Percentiles rank a stretch among this genome's conserved stretches.
These are phyloP conservation scores for Saccopteryx leptura DNA, from an alignment of 2,113 vertebrate species.

Conservation along the genomic window DNA sequence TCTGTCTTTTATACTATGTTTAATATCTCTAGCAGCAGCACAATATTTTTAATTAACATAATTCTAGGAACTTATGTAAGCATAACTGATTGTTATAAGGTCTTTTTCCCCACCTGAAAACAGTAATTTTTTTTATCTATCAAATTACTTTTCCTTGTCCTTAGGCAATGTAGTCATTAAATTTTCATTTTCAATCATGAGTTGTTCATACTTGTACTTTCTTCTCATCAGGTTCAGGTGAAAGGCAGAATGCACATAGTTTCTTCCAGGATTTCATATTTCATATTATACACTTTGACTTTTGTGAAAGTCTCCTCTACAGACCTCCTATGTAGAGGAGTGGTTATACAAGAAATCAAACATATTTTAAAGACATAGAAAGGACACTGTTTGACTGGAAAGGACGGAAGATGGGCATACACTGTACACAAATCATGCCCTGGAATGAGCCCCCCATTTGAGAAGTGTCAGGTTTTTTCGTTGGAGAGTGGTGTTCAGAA, in stretches of 20 bases:
- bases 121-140: slow-evolving; percentile 66
- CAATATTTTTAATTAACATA: slow-evolving; percentile 33
- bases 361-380: background rate
- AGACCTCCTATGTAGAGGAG: background rate
- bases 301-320: slow-evolving; percentile 36
- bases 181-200: slow-evolving; percentile 63
- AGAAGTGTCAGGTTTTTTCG: background rate
- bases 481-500: background rate
- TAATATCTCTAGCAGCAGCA: slow-evolving; percentile 23
- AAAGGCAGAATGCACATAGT: background rate
- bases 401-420: background rate
- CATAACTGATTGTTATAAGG: slow-evolving; percentile 58
- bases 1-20: slow-evolving; percentile 30
- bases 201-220: background rate
- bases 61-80: slow-evolving; percentile 25
- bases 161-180: slow-evolving; percentile 58
- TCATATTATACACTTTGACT: background rate
- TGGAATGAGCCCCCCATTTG: background rate
- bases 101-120: slow-evolving; percentile 40
- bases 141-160: slow-evolving; percentile 68
- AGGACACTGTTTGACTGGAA: background rate
- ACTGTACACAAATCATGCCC: background rate
- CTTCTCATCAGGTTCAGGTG: slow-evolving; percentile 21
- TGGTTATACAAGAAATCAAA: background rate
- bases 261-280: background rate